These are phyloP conservation scores for Etheostoma spectabile DNA, from an alignment of 2,113 vertebrate genomes.

Conservation along the genomic window DNA sequence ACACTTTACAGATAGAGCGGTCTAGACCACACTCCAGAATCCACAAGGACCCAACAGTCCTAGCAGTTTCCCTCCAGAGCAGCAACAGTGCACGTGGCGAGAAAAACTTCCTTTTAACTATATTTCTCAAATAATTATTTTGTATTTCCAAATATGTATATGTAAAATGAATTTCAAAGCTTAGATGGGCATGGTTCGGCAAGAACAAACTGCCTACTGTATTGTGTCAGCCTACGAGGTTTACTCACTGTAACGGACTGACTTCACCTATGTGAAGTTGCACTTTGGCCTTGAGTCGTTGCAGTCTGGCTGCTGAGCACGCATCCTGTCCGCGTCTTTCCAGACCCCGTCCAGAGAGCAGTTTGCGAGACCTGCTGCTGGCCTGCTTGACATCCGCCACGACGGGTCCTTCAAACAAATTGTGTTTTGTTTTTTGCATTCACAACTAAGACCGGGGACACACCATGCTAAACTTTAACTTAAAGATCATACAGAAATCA, in stretches of 20 bases:
- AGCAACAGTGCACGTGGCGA: no score
- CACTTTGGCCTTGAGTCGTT: background rate
- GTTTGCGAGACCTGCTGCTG: conserved; percentile 6
- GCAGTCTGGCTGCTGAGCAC: background rate
- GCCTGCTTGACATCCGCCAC: background rate
- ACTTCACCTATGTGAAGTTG: background rate
- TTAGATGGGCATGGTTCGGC: no score
- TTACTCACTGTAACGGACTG: conserved; percentile 21
- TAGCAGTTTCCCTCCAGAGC: no score
- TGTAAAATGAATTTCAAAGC: background rate
- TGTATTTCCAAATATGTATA: background rate
- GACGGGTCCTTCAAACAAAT: background rate
- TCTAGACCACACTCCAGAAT: no score
- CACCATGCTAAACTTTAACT: background rate
- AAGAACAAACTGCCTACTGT: background rate
- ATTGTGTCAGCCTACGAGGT: background rate
- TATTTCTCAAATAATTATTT: background rate
- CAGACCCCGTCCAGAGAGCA: conserved; percentile 60
- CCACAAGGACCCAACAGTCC: no score
- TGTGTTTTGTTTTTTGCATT: background rate
- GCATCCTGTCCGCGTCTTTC: conserved; percentile 3
- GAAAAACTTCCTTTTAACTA: no score
- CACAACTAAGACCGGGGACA: background rate
- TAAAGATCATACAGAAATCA: background rate
- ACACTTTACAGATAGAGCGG: no score